Evolutionary conservation across 2,113 vertebrate species (phyloP).

Genomic region (Procavia capensis): DNA sequence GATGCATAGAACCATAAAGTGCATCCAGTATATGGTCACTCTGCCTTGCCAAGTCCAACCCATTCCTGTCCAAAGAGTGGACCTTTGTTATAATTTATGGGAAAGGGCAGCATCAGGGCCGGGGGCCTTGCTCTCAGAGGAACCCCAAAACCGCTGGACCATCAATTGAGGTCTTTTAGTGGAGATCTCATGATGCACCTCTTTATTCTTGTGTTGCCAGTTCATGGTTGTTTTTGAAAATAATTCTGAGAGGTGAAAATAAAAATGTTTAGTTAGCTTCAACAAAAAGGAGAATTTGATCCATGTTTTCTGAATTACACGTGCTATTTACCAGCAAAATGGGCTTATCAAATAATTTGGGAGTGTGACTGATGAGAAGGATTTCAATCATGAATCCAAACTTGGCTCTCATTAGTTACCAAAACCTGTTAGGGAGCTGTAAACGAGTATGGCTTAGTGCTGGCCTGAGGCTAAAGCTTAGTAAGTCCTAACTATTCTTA

Average conservation of each 20-base stretch:
- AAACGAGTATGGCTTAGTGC: neutral
- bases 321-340: constrained; percentile 43
- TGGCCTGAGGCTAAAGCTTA: neutral
- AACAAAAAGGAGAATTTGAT: constrained; percentile 23
- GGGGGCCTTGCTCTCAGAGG: too few species aligned
- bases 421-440: neutral
- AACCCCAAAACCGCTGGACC: too few species aligned
- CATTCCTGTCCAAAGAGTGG: too few species aligned
- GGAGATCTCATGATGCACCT: too few species aligned
- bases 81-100: too few species aligned
- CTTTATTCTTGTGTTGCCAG: too few species aligned
- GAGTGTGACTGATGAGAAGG: neutral
- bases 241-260: constrained; percentile 43
- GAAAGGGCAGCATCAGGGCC: too few species aligned
- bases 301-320: neutral
- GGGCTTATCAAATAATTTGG: neutral
- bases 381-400: neutral
- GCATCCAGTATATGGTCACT: too few species aligned
- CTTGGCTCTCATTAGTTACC: neutral
- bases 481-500: neutral
- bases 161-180: too few species aligned
- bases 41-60: too few species aligned
- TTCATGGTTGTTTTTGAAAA: too few species aligned
- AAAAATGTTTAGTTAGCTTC: constrained; percentile 34
- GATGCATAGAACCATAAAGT: too few species aligned